Evolutionary conservation across 2,888 invertebrate genomes (phyloP).

Genomic region (Isoperla grammatica): DNA sequence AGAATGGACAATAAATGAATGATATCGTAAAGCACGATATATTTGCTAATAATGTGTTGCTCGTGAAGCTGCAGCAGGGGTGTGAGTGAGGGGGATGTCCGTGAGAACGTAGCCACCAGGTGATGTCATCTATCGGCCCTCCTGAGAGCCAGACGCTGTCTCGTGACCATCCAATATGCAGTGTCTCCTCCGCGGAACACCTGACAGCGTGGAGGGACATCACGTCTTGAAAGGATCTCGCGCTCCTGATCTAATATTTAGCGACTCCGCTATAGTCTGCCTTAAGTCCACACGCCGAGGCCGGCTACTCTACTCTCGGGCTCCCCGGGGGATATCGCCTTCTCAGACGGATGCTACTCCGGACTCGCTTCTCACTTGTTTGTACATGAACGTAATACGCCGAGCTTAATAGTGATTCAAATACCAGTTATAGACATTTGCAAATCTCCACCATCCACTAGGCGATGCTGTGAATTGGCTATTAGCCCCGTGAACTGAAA

Average conservation of each 20-base stretch:
- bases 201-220: neutral
- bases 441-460: constrained; percentile 28
- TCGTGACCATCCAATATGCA: constrained; percentile 3
- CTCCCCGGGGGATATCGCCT: too few species aligned
- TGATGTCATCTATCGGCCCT: constrained; percentile 7
- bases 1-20: too few species aligned
- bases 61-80: neutral
- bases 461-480: constrained; percentile 44
- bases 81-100: neutral
- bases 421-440: constrained; percentile 35
- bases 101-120: constrained; percentile 13
- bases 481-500: constrained; percentile 44
- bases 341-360: too few species aligned
- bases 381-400: too few species aligned
- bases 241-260: constrained; percentile 6
- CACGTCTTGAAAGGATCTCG: neutral
- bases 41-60: too few species aligned
- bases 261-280: neutral
- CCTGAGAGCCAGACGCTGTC: neutral
- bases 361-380: too few species aligned
- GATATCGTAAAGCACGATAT: too few species aligned
- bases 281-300: neutral
- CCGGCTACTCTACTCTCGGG: too few species aligned
- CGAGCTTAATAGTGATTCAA: neutral
- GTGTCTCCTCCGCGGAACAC: neutral